Evolutionary conservation across 2,797 vertebrate species (phyloP).

Genomic region (Philypnodon macrostomus): DNA sequence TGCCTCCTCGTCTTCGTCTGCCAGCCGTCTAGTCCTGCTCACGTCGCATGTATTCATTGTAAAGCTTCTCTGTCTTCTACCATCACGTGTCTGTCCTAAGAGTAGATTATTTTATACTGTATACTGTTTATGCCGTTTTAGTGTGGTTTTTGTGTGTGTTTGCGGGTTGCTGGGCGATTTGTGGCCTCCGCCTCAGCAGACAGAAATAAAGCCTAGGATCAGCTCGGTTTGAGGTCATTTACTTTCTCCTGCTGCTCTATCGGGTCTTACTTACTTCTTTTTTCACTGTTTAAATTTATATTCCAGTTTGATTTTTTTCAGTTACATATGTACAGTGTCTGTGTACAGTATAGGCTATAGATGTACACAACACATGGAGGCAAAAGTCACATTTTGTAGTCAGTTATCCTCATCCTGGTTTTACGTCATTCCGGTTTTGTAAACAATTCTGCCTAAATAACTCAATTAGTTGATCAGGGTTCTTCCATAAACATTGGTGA

Average conservation of each 20-base stretch:
- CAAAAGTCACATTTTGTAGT: too few relatives aligned
- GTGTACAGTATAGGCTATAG: too few relatives aligned
- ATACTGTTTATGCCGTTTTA: not conserved
- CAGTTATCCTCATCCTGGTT: too few relatives aligned
- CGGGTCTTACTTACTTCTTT: not conserved
- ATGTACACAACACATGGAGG: too few relatives aligned
- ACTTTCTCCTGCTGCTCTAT: not conserved
- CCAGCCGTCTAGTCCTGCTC: not conserved
- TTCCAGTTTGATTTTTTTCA: too few relatives aligned
- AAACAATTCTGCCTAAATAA: too few relatives aligned
- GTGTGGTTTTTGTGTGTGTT: slow-evolving; percentile 1
- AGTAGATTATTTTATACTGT: not conserved
- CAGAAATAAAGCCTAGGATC: slow-evolving; percentile 24
- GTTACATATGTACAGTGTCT: too few relatives aligned
- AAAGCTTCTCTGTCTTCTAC: too few relatives aligned
- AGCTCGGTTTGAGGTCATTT: slow-evolving; percentile 27
- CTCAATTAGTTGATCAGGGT: too few relatives aligned
- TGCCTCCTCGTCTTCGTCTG: slow-evolving; percentile 12
- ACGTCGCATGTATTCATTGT: not conserved
- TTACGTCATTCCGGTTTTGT: too few relatives aligned
- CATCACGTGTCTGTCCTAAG: not conserved
- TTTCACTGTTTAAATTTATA: not conserved
- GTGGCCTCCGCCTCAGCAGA: slow-evolving; percentile 28
- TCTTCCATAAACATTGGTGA: too few relatives aligned
- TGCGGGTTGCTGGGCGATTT: slow-evolving; percentile 35